These are phyloP conservation scores for Matsumyia berberina DNA, from an alignment of 2,888 invertebrate genomes.

Conservation along the genomic window DNA sequence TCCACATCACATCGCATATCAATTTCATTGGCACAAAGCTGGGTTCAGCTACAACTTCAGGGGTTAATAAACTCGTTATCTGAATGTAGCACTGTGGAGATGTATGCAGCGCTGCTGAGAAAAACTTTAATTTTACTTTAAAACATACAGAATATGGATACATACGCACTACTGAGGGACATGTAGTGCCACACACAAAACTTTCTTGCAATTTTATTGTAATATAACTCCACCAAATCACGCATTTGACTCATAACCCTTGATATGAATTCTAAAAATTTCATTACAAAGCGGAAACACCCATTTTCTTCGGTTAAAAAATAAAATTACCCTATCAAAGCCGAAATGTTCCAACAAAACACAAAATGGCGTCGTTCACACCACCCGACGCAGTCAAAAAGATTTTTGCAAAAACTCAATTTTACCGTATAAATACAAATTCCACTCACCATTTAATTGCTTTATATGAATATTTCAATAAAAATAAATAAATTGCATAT, in stretches of 20 bases:
- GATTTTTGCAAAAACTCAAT: constrained; percentile 25
- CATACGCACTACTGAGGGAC: too few species aligned
- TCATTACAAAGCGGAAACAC: not conserved
- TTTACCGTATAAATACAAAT: not conserved
- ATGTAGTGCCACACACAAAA: too few species aligned
- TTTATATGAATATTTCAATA: constrained; percentile 48
- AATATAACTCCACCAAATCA: not conserved
- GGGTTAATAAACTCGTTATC: too few species aligned
- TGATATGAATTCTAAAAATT: too few species aligned
- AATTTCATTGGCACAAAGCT: too few species aligned
- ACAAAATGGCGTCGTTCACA: constrained; percentile 61
- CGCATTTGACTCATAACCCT: not conserved
- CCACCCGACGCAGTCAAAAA: not conserved
- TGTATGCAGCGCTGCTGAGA: too few species aligned
- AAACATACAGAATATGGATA: too few species aligned
- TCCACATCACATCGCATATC: too few species aligned
- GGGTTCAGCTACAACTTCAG: too few species aligned
- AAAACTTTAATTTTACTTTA: too few species aligned
- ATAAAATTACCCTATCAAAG: not conserved
- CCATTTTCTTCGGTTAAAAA: not conserved
- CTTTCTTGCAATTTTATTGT: too few species aligned
- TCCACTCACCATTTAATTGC: constrained; percentile 71
- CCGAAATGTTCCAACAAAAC: not conserved
- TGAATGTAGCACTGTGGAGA: too few species aligned
- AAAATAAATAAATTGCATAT: constrained; percentile 58